These are phyloP conservation scores for Clarias macrocephalus DNA, from an alignment of 2,113 vertebrate genomes.

Conservation along the genomic window DNA sequence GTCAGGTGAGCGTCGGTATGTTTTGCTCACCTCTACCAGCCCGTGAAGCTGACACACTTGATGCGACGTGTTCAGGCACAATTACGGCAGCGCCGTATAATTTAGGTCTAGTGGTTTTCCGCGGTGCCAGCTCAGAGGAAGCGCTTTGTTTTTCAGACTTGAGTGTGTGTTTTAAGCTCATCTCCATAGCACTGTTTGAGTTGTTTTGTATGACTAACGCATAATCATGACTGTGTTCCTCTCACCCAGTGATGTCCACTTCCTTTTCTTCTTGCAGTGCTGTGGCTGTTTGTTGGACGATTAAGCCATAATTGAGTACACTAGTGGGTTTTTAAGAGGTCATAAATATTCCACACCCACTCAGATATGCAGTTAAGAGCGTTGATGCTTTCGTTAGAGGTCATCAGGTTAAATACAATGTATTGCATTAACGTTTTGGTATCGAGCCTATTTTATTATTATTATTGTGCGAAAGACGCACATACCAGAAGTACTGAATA, in stretches of 20 bases:
- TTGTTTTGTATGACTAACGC: not conserved
- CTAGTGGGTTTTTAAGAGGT: not conserved
- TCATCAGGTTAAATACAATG: not conserved
- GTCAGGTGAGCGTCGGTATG: not conserved
- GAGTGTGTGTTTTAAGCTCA: not conserved
- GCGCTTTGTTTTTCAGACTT: not conserved
- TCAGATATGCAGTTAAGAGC: not conserved
- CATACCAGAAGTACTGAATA: no score
- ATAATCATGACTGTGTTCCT: not conserved
- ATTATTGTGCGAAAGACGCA: not conserved
- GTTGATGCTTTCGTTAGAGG: not conserved
- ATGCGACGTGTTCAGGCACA: slow-evolving; percentile 2
- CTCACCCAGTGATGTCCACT: slow-evolving; percentile 1
- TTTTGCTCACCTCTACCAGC: not conserved
- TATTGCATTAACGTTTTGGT: not conserved
- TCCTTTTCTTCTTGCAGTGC: slow-evolving; percentile 17
- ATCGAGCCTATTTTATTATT: not conserved
- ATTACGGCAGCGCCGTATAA: not conserved
- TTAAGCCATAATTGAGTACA: not conserved
- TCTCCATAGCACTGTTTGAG: slow-evolving; percentile 33
- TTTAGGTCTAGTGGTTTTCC: not conserved
- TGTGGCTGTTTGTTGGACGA: not conserved
- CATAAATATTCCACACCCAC: not conserved
- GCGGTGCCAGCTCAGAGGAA: not conserved
- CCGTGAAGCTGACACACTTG: not conserved